Evolutionary conservation across 2,797 vertebrate species (phyloP).

Genomic region (Valencia hispanica): DNA sequence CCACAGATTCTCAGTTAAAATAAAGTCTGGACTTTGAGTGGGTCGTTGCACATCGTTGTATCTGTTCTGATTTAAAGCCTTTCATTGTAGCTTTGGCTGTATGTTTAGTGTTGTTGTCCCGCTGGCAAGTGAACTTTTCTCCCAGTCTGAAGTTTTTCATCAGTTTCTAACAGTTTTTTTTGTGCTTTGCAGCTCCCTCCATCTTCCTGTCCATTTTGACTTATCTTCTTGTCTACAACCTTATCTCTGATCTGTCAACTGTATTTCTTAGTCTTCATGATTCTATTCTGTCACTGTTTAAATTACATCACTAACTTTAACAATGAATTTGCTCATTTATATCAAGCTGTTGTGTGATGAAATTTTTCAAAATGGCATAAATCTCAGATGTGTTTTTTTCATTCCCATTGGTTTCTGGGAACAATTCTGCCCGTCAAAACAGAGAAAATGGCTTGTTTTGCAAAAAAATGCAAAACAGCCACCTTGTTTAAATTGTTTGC

Average conservation of each 20-base stretch:
- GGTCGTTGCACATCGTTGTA: neutral
- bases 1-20: no score
- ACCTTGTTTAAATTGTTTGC: slow-evolving; percentile 52
- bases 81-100: neutral
- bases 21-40: neutral
- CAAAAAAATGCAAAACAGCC: slow-evolving; percentile 43
- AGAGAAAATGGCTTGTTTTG: slow-evolving; percentile 34
- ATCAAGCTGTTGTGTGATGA: slow-evolving; percentile 18
- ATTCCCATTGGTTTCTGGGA: slow-evolving; percentile 20
- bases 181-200: neutral
- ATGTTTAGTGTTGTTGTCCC: no score
- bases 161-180: neutral
- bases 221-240: neutral
- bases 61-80: neutral
- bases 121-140: no score
- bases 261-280: neutral
- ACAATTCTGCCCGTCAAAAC: slow-evolving; percentile 33
- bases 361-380: slow-evolving; percentile 9
- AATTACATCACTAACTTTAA: no score
- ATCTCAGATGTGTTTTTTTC: slow-evolving; percentile 12
- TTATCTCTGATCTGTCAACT: neutral
- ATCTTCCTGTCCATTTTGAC: no score
- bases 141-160: no score
- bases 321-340: neutral
- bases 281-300: neutral